Percentiles rank a stretch among this genome's conserved stretches.
Evolutionary conservation across 1,140 invertebrate genomes (phyloP).

Genomic region (Gryon sp.): DNA sequence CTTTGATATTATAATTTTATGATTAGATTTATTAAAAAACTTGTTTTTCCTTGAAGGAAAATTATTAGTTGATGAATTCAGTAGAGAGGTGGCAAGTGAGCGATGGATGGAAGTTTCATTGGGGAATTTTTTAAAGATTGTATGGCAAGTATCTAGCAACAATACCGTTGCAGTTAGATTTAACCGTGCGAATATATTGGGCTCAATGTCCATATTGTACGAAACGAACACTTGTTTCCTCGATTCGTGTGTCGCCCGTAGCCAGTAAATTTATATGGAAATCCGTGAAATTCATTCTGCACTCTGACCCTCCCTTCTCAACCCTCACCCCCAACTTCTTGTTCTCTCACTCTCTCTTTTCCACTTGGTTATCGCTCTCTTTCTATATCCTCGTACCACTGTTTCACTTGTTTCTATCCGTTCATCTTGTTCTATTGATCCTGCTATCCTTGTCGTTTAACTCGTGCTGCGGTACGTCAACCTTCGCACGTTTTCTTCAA

Average conservation of each 20-base stretch:
- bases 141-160: constrained; percentile 51
- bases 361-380: too few relatives aligned
- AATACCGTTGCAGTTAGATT: constrained; percentile 59
- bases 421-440: too few relatives aligned
- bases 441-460: not conserved
- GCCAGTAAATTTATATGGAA: constrained; percentile 69
- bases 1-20: too few relatives aligned
- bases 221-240: constrained; percentile 64
- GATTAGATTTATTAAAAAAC: too few relatives aligned
- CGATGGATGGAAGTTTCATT: constrained; percentile 27
- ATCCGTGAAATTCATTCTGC: constrained; percentile 68
- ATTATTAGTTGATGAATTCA: constrained; percentile 8
- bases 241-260: constrained; percentile 60
- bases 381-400: too few relatives aligned
- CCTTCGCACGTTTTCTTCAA: constrained; percentile 44
- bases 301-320: constrained; percentile 30
- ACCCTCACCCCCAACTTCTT: not conserved
- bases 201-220: constrained; percentile 60
- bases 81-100: constrained; percentile 4
- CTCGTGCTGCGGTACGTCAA: constrained; percentile 1
- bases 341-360: too few relatives aligned
- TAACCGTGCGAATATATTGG: constrained; percentile 59
- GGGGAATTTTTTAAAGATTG: constrained; percentile 31
- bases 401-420: too few relatives aligned
- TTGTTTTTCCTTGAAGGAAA: constrained; percentile 1